These are phyloP conservation scores for Cyphomyrus discorhynchus DNA, from an alignment of 2,113 vertebrate species.

Conservation along the genomic window DNA sequence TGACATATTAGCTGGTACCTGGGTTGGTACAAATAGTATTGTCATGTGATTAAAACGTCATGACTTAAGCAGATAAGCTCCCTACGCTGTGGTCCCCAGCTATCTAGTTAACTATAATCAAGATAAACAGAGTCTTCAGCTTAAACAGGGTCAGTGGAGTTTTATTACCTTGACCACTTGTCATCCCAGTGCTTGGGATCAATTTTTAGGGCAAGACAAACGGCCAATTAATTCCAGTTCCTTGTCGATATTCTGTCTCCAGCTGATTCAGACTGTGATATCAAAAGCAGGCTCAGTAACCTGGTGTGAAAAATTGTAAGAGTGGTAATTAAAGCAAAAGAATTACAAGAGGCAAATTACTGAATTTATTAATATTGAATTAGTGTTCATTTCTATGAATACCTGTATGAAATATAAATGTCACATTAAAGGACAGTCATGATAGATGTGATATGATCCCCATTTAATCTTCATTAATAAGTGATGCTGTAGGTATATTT, in stretches of 20 bases:
- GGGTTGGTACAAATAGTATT: too few relatives aligned
- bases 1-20: too few relatives aligned
- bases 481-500: conserved; percentile 16
- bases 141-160: not conserved
- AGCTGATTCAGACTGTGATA: not conserved
- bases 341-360: conserved; percentile 31
- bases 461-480: conserved; percentile 27
- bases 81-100: not conserved
- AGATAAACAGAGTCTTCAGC: not conserved
- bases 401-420: conserved; percentile 28
- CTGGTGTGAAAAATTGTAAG: not conserved
- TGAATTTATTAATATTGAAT: conserved; percentile 33
- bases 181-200: not conserved
- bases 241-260: not conserved
- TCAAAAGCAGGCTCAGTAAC: not conserved
- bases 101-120: not conserved
- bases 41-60: too few relatives aligned
- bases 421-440: conserved; percentile 24
- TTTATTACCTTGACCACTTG: not conserved
- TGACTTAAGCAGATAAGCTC: not conserved
- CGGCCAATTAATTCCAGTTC: not conserved
- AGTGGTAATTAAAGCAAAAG: not conserved
- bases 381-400: conserved; percentile 33
- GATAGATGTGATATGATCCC: conserved; percentile 10
- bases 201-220: not conserved